Percentiles rank a stretch among this genome's conserved stretches.
phyloP scores from a whole-genome alignment of 2,888 invertebrate species.

The Drosophila testacea region DNA sequence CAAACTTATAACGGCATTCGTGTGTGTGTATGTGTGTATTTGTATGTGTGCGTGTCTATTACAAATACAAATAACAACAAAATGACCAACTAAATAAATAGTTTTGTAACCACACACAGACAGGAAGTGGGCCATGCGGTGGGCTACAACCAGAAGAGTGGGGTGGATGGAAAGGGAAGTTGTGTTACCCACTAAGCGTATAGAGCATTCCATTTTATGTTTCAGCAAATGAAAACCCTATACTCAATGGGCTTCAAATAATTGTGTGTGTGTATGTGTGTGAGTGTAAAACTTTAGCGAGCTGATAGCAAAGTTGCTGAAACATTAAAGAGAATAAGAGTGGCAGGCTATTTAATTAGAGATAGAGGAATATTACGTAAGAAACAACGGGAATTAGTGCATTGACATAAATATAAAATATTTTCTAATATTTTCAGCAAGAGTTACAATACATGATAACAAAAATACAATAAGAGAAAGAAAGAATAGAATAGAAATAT shows the following conservation, averaged over 20 bases:
- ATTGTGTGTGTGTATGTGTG: slow-evolving; percentile 10
- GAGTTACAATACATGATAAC: background rate
- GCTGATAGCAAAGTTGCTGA: slow-evolving; percentile 35
- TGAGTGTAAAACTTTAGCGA: slow-evolving; percentile 35
- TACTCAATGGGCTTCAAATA: slow-evolving; percentile 47
- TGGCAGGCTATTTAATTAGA: slow-evolving; percentile 39
- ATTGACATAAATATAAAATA: background rate
- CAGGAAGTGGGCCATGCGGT: slow-evolving; percentile 49
- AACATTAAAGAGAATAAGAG: slow-evolving; percentile 37
- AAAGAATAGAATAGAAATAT: too few species aligned
- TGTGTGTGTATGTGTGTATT: slow-evolving; percentile 23
- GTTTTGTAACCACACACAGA: slow-evolving; percentile 72
- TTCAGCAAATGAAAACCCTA: slow-evolving; percentile 52
- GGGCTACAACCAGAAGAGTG: slow-evolving; percentile 15
- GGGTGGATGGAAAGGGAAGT: background rate
- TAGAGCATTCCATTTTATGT: slow-evolving; percentile 40
- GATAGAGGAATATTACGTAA: slow-evolving; percentile 4
- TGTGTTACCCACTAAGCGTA: slow-evolving; percentile 11
- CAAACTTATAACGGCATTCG: slow-evolving; percentile 45
- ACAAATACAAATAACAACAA: slow-evolving; percentile 78
- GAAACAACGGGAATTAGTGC: background rate
- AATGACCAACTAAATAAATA: slow-evolving; percentile 81
- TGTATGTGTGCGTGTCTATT: slow-evolving; percentile 68
- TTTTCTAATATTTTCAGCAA: background rate
- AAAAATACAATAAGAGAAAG: background rate